Conservation (phyloP, 2,113 vertebrate species). For the Globicephala melas region DNA sequence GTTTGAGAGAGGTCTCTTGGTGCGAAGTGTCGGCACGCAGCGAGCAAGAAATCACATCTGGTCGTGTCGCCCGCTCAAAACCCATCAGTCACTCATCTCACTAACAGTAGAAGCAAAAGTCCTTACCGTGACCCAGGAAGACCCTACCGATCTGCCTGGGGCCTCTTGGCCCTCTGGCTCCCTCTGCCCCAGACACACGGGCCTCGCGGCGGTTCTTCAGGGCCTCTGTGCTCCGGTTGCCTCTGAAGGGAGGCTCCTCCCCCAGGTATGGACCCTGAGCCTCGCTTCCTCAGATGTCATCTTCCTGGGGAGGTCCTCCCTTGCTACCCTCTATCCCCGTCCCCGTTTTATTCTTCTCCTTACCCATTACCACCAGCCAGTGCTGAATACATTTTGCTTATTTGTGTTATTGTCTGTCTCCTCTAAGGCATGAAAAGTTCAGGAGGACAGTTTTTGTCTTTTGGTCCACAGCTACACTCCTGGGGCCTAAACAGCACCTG, state of each 20-base stretch:
- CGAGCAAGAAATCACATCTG: rapidly evolving
- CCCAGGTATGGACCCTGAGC: background rate
- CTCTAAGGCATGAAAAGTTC: background rate
- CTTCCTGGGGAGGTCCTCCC: background rate
- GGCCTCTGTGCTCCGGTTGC: background rate
- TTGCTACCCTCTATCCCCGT: background rate
- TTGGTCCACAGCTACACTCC: background rate
- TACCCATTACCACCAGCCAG: background rate
- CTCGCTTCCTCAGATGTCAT: background rate
- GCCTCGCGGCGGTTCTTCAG: too few relatives aligned
- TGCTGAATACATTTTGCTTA: background rate
- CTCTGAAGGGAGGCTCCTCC: background rate
- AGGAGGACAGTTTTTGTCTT: background rate
- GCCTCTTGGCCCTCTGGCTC: background rate
- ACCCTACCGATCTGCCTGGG: background rate
- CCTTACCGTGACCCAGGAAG: background rate
- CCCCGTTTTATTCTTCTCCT: background rate
- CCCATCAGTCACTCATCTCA: background rate
- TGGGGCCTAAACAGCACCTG: background rate
- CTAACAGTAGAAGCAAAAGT: background rate
- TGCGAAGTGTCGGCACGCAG: background rate
- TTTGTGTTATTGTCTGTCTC: background rate
- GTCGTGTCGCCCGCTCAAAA: background rate
- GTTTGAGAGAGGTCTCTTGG: background rate
- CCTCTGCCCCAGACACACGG: background rate